Conservation (phyloP, 2,888 invertebrate genomes). For the Brachypalpus laphriformis region DNA sequence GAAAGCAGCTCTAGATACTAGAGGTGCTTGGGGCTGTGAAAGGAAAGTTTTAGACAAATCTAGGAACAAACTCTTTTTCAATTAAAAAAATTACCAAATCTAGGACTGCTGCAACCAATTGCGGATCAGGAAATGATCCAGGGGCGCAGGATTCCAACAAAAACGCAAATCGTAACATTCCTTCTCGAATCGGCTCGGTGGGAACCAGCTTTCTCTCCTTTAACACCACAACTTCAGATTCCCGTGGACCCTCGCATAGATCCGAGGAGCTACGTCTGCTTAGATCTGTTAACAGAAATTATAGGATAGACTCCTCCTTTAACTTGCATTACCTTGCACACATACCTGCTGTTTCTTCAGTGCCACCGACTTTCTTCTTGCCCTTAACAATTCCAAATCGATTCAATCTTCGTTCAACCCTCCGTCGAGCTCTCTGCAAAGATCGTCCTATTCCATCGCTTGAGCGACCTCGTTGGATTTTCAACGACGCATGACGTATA, state of each 20-base stretch:
- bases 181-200: conserved; percentile 90
- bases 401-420: conserved; percentile 95
- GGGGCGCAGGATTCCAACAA: conserved; percentile 97
- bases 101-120: conserved; percentile 95
- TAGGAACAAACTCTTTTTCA: too few relatives aligned
- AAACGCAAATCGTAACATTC: conserved; percentile 95
- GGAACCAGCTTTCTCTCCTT: conserved; percentile 94
- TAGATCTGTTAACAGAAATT: conserved; percentile 83
- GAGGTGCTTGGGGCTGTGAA: conserved; percentile 94
- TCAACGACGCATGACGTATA: conserved; percentile 83
- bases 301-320: not conserved
- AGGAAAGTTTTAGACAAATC: not conserved
- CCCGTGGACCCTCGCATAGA: conserved; percentile 90
- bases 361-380: conserved; percentile 94
- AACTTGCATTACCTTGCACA: conserved; percentile 84
- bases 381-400: conserved; percentile 92
- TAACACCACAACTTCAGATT: conserved; percentile 93
- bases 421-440: conserved; percentile 91
- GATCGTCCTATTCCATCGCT: conserved; percentile 86
- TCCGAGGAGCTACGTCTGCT: conserved; percentile 93
- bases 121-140: conserved; percentile 97
- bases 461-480: conserved; percentile 81
- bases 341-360: conserved; percentile 92
- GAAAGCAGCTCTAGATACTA: conserved; percentile 95
- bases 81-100: conserved; percentile 96